These are phyloP conservation scores for Lanius collurio DNA, from an alignment of 2,113 vertebrate genomes.

Conservation along the genomic window DNA sequence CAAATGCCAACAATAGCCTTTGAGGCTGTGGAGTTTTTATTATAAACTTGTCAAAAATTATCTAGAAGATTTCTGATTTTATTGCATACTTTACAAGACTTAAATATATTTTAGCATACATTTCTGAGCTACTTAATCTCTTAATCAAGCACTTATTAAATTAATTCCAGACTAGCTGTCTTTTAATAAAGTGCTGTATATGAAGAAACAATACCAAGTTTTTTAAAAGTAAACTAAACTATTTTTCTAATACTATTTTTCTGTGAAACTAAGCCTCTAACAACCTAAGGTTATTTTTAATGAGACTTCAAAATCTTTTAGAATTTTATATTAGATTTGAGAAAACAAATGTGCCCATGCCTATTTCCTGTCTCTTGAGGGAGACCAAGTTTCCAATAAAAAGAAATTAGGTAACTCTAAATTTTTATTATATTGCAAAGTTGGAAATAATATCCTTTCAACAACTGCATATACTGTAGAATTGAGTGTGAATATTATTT, in stretches of 20 bases:
- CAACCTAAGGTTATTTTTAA: not conserved
- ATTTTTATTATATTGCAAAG: not conserved
- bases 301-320: not conserved
- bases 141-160: not conserved
- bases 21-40: not conserved
- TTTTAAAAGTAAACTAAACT: not conserved
- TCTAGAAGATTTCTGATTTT: not conserved
- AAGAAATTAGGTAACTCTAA: not conserved
- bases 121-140: not conserved
- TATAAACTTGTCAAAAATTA: not conserved
- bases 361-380: not conserved
- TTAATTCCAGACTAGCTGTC: not conserved
- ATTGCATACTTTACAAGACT: not conserved
- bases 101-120: not conserved
- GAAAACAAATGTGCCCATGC: not conserved
- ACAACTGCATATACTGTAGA: not conserved
- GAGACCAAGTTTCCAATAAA: not conserved
- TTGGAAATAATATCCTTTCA: not conserved
- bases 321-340: not conserved
- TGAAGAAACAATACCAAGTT: not conserved
- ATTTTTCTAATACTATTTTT: not conserved
- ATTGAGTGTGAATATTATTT: not conserved
- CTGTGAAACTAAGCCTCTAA: not conserved
- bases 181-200: not conserved
- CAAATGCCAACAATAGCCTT: not conserved